Evolutionary conservation across 1,140 invertebrate genomes (phyloP).

Genomic region (Anoplophora glabripennis): DNA sequence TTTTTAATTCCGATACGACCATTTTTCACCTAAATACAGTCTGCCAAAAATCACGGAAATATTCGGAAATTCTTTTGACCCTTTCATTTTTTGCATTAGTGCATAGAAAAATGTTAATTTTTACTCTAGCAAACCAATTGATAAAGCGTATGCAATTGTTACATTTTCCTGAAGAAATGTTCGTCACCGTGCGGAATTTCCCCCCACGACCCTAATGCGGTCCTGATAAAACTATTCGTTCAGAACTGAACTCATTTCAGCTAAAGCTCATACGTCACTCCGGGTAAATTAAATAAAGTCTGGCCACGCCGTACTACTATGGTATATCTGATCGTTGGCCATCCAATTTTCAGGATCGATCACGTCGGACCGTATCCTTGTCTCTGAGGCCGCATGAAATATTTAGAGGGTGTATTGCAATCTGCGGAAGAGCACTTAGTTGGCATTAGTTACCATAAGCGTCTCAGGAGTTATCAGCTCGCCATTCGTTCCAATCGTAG

Average conservation of each 20-base stretch:
- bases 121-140: too few relatives aligned
- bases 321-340: slow-evolving; percentile 20
- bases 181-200: too few relatives aligned
- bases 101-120: too few relatives aligned
- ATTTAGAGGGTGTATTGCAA: slow-evolving; percentile 22
- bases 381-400: slow-evolving; percentile 16
- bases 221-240: slow-evolving; percentile 5
- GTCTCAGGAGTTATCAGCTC: slow-evolving; percentile 4
- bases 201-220: not conserved
- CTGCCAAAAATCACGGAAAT: too few relatives aligned
- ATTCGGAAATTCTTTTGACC: too few relatives aligned
- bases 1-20: too few relatives aligned
- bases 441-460: slow-evolving; percentile 18
- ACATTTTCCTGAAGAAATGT: too few relatives aligned
- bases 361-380: slow-evolving; percentile 11
- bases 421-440: slow-evolving; percentile 21
- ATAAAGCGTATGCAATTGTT: too few relatives aligned
- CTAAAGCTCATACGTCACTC: slow-evolving; percentile 29
- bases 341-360: slow-evolving; percentile 24
- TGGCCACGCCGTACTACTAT: slow-evolving; percentile 11
- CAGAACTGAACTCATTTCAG: slow-evolving; percentile 23
- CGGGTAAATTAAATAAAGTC: slow-evolving; percentile 32
- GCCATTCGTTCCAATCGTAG: too few relatives aligned
- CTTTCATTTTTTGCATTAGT: too few relatives aligned
- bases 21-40: too few relatives aligned